These are phyloP conservation scores for Marronus borbonicus DNA, from an alignment of 2,888 invertebrate species.

Conservation along the genomic window DNA sequence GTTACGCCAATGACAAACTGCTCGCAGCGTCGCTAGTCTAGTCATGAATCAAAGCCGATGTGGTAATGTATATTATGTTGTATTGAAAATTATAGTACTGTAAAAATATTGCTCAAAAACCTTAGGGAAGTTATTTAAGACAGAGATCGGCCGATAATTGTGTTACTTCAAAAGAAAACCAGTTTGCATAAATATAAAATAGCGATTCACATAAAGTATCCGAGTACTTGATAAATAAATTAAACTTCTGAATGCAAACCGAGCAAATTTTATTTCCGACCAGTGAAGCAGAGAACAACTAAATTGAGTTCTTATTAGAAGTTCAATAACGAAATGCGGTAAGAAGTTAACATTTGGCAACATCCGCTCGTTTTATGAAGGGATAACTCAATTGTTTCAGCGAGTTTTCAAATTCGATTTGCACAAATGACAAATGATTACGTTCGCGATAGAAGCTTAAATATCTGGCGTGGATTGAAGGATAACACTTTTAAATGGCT, in stretches of 20 bases:
- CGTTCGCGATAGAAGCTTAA: slow-evolving; percentile 44
- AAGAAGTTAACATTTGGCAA: slow-evolving; percentile 6
- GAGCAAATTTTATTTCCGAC: neutral
- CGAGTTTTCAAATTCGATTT: slow-evolving; percentile 35
- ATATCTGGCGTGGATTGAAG: slow-evolving; percentile 42
- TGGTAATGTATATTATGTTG: too few relatives aligned
- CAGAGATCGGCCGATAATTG: too few relatives aligned
- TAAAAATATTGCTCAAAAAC: too few relatives aligned
- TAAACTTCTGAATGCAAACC: neutral
- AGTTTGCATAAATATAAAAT: too few relatives aligned
- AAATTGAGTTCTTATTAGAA: slow-evolving; percentile 4
- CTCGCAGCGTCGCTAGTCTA: too few relatives aligned
- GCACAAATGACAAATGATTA: slow-evolving; percentile 48
- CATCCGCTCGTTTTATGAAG: slow-evolving; percentile 18
- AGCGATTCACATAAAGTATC: too few relatives aligned
- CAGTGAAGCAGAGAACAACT: neutral
- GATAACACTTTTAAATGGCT: slow-evolving; percentile 40
- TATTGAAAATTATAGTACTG: too few relatives aligned
- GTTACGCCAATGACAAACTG: too few relatives aligned
- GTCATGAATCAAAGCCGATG: too few relatives aligned
- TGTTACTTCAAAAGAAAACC: too few relatives aligned
- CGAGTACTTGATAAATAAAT: too few relatives aligned
- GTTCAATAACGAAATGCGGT: neutral
- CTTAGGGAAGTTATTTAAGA: too few relatives aligned
- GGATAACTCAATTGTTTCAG: slow-evolving; percentile 31